Percentiles rank a stretch among this genome's conserved stretches.
phyloP scores from a whole-genome alignment of 2,797 vertebrate genomes.

The Micrastur ruficollis region DNA sequence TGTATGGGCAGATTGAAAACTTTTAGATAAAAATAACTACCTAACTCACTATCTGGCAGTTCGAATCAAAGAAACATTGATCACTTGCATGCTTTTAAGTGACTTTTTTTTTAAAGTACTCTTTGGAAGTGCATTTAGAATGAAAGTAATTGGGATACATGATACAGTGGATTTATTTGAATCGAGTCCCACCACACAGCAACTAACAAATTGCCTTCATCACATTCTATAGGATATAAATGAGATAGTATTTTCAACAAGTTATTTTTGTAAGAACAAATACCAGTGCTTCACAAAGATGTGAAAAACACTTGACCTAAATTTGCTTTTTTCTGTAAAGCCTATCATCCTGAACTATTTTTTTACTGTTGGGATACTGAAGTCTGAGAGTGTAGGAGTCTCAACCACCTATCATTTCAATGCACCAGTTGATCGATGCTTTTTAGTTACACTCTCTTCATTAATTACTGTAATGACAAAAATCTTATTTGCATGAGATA shows the following conservation, averaged over 20 bases:
- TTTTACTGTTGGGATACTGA: not conserved
- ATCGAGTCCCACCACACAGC: not conserved
- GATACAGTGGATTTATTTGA: not conserved
- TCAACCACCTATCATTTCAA: not conserved
- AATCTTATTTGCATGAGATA: not conserved
- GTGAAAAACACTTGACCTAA: not conserved
- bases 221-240: not conserved
- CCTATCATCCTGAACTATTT: not conserved
- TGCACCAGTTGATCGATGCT: not conserved
- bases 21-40: constrained; percentile 43
- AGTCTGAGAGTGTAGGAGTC: not conserved
- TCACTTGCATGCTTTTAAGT: constrained; percentile 31
- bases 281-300: not conserved
- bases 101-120: not conserved
- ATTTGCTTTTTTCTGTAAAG: not conserved
- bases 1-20: constrained; percentile 29
- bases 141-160: not conserved
- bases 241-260: not conserved
- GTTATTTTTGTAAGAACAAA: not conserved
- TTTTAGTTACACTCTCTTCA: not conserved
- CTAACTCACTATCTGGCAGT: not conserved
- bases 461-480: not conserved
- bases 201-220: not conserved
- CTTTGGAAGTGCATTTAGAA: constrained; percentile 23
- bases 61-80: constrained; percentile 50